phyloP scores from a whole-genome alignment of 64 coral and sea anemone genomes.

The Porites lutea region DNA sequence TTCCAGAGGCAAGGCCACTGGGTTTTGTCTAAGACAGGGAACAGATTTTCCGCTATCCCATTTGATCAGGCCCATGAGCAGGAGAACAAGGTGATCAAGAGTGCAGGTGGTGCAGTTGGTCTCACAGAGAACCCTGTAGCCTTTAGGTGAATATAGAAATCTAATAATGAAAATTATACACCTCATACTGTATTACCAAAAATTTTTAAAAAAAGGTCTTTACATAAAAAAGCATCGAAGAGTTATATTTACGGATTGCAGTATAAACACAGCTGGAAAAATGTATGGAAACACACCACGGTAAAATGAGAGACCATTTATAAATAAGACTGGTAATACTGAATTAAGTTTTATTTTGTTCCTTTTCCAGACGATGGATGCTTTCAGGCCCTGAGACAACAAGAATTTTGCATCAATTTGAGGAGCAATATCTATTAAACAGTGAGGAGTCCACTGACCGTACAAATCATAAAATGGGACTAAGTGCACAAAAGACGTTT shows the following conservation, averaged over 20 bases:
- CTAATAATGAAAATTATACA: background rate
- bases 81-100: too few relatives aligned
- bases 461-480: slow-evolving; percentile 27
- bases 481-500: slow-evolving; percentile 42
- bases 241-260: background rate
- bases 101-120: too few relatives aligned
- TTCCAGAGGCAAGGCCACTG: too few relatives aligned
- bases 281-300: background rate
- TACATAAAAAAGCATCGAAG: background rate
- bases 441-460: background rate
- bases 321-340: background rate
- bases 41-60: too few relatives aligned
- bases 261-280: background rate
- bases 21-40: too few relatives aligned
- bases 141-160: background rate
- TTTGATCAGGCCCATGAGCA: too few relatives aligned
- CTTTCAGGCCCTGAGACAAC: slow-evolving; percentile 34
- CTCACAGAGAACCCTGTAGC: slow-evolving; percentile 16
- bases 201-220: too few relatives aligned
- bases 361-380: slow-evolving; percentile 45
- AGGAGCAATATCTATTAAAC: slow-evolving; percentile 13
- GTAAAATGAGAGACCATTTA: background rate
- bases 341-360: slow-evolving; percentile 12
- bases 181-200: too few relatives aligned
- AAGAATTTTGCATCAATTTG: background rate